Conservation (phyloP, 2,797 vertebrate genomes). For the Tolypeutes matacus region DNA sequence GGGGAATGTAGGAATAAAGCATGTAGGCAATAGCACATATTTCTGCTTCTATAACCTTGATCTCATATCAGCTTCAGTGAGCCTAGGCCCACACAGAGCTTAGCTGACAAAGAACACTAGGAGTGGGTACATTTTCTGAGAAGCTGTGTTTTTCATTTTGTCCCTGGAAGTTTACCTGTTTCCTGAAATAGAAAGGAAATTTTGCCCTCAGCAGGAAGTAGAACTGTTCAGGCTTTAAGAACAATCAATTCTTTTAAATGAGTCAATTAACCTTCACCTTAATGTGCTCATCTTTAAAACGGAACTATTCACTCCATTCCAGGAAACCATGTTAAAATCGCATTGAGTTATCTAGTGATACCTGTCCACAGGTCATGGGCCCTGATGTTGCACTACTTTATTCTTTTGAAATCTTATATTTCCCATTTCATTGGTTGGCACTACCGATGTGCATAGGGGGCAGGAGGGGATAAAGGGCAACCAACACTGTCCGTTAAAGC, state of each 20-base stretch:
- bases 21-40: neutral
- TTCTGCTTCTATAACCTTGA: neutral
- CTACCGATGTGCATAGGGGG: no score
- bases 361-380: accelerated
- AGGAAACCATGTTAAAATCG: neutral
- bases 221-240: neutral
- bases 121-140: neutral
- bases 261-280: neutral
- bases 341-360: neutral
- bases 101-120: neutral
- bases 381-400: neutral
- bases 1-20: accelerated
- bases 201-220: neutral
- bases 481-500: neutral
- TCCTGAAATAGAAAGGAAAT: neutral
- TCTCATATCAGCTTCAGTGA: accelerated
- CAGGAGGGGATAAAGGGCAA: neutral
- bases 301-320: neutral
- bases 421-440: neutral
- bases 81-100: accelerated
- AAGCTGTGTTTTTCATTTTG: no score
- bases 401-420: neutral
- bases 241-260: neutral
- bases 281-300: neutral
- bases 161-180: neutral